A percentile compares a stretch with the other conserved stretches of the same genome.
Evolutionary conservation across 2,113 vertebrate species (phyloP).

Genomic region (Bufo gargarizans): DNA sequence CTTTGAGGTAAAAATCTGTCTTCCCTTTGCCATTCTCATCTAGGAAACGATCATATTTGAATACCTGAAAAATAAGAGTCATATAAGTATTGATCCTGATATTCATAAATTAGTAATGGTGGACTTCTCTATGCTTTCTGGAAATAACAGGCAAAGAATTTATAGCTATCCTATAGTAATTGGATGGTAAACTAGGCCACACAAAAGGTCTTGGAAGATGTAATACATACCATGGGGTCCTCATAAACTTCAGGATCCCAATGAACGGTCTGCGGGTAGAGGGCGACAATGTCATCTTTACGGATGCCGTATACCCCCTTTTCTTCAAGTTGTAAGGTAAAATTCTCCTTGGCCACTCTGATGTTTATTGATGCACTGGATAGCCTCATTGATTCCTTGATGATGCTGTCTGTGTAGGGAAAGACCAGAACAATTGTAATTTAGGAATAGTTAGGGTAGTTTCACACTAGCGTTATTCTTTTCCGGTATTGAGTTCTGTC

Average conservation of each 20-base stretch:
- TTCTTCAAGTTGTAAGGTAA: conserved; percentile 84
- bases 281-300: conserved; percentile 89
- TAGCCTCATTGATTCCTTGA: conserved; percentile 95
- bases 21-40: conserved; percentile 84
- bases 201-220: background rate
- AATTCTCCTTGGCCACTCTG: conserved; percentile 89
- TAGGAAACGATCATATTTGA: conserved; percentile 89
- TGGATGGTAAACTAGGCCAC: too few species aligned
- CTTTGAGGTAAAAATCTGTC: conserved; percentile 78
- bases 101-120: background rate
- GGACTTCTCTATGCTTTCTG: background rate
- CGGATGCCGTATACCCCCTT: conserved; percentile 83
- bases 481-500: too few species aligned
- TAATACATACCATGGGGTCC: conserved; percentile 85
- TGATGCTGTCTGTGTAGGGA: conserved; percentile 83
- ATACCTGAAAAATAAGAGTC: conserved; percentile 75
- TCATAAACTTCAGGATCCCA: conserved; percentile 92
- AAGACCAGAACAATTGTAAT: background rate
- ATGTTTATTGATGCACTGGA: conserved; percentile 95
- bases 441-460: background rate
- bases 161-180: background rate
- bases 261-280: conserved; percentile 93
- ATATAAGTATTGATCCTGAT: background rate
- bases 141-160: background rate
- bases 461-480: too few species aligned